Evolutionary conservation across 2,797 vertebrate species (phyloP), one percentile per base, ranked within the genome.

Genomic region (Aselliscus stoliczkanus): DNA sequence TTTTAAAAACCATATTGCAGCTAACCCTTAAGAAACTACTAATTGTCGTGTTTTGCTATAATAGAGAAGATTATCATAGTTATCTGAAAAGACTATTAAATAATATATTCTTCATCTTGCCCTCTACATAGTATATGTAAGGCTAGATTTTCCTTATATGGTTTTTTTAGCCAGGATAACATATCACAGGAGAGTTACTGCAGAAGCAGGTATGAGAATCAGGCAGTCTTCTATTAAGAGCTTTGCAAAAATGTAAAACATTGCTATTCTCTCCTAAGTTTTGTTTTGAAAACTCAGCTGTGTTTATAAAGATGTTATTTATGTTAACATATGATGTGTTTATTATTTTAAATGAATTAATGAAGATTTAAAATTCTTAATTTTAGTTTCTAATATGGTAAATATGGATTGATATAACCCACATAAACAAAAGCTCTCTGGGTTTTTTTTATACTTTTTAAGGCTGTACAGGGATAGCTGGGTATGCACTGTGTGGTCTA

Each of bases 211-310:
- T 77, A 4, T 69, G 64, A 95, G 44, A 95, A 79, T 72, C 62
- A 15, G 82, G 29, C n/a, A 83, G 17, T 64, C 23, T 54, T 50
- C 47, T 50, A 50, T 50, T 50, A 50, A 50, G n/a, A 94, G 25
- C 39, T 86, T 82, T 89, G 34, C 44, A 87, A 73, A 83, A 94
- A 90, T 54, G 17, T 94, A 21, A 70, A 95, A 72, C 47, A 70
- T 56, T 90, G 64, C 10, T 29, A 23, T 88, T 82, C n/a, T 72
- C 25, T 79, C 8, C 25, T 34, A 25, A 54, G 39, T 86, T 81
- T 82, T 96, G 10, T 72, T 93, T 86, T 39, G 27, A 76, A 82
- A 91, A 85, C 34, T 47, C 2, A 47, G 8, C 12, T 94, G 0
- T 65, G 72, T 93, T 60, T 23, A 23, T 60, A 47, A 65, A 92